A percentile compares a stretch with the other conserved stretches of the same genome.
Conservation (phyloP, 2,888 invertebrate species). For the Minunthozetes semirufus region DNA sequence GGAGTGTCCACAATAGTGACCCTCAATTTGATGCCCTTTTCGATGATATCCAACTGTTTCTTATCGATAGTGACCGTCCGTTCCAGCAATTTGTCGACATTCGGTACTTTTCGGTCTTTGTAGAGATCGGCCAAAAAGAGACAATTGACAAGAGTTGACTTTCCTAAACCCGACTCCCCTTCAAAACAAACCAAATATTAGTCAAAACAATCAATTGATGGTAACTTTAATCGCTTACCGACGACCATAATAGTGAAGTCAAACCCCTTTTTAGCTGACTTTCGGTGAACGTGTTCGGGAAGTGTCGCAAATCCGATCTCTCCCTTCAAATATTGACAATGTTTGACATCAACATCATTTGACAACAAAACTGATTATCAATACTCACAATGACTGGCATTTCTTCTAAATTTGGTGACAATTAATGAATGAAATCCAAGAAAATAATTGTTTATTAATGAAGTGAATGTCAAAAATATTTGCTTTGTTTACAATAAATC, state of each 20-base stretch:
- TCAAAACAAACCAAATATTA: conserved; percentile 37
- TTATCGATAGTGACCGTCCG: conserved; percentile 59
- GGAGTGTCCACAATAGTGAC: conserved; percentile 91
- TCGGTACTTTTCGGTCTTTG: conserved; percentile 68
- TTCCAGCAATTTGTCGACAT: conserved; percentile 54
- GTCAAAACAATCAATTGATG: conserved; percentile 17
- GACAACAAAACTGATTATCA: neutral
- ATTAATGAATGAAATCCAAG: no score
- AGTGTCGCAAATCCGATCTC: conserved; percentile 85
- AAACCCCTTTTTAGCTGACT: conserved; percentile 91
- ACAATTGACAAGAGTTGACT: conserved; percentile 89
- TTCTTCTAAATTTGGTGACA: neutral
- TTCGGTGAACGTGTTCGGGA: conserved; percentile 91
- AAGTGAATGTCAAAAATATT: neutral
- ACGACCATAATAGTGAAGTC: conserved; percentile 96
- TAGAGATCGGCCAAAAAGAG: conserved; percentile 88
- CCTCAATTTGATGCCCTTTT: conserved; percentile 79
- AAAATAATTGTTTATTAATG: neutral
- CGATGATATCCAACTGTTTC: conserved; percentile 87
- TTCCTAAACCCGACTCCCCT: conserved; percentile 84
- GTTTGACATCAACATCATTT: neutral
- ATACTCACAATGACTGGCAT: conserved; percentile 17
- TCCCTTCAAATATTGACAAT: neutral
- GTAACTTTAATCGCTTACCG: conserved; percentile 50
- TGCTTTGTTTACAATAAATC: conserved; percentile 10